Evolutionary conservation across 2,113 vertebrate genomes (phyloP), one percentile per base, ranked within the genome.

Genomic region (Lanius ludovicianus): DNA sequence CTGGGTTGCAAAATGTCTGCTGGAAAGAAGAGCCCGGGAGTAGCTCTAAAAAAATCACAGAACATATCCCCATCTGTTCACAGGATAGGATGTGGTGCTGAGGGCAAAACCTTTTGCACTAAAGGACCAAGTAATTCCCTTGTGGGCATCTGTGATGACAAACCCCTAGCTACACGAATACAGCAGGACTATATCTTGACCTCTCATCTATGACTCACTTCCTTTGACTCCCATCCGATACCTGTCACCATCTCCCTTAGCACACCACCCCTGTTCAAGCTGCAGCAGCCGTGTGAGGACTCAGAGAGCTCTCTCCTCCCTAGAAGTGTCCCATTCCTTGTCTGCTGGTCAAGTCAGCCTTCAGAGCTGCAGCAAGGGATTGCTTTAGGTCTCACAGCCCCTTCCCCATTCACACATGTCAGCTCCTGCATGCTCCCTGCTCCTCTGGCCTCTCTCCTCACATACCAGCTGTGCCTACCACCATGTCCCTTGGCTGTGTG

Each of bases 301-400:
- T 65, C 15, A 2, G 39, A 41, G 57, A 59, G 37, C 30, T 44
- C 22, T 63, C 22, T 39, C 12, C 57, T 65, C 35, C 25, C 39
- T 64, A 10, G 13, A n/a, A 9, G 11, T 13, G 39, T 39, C 56
- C 42, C 3, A 0, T 67, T 63, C 35, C 0, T 0, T 11, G 5
- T 24, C 50, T 74, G 27, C 31, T 41, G 23, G 5, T 44, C 0
- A 0, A 27, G 6, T 70, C 42, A 69, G 77, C 42, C 13, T 78
- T 87, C 39, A 52, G 22, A 64, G 24, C 80, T 57, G 64, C 63
- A 56, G n/a, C 9, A 8, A 15, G 37, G 22, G 49, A 13, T 77
- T 77, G 50, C 60, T 74, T 56, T 21, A 55, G 24, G 70, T 69
- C 30, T 67, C 65, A 16, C 68, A 77, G 46, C 39, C 23, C 47